These are phyloP conservation scores for Drosophila burlai DNA, from an alignment of 1,140 invertebrate genomes.

Conservation along the genomic window DNA sequence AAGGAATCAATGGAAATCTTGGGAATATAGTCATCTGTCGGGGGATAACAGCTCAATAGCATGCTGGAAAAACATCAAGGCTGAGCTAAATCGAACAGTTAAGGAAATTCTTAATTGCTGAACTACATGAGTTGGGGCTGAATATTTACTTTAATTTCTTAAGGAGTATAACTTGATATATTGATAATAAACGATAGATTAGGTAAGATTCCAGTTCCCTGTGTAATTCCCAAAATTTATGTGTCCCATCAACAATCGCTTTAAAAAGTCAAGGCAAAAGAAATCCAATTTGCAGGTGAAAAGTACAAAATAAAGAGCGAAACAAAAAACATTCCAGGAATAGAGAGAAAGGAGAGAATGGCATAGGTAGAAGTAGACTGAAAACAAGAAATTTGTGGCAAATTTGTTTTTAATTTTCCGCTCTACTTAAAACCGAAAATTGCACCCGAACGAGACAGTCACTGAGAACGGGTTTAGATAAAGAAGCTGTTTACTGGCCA, in stretches of 20 bases:
- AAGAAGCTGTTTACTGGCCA: slow-evolving; percentile 69
- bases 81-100: too few species aligned
- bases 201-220: not conserved
- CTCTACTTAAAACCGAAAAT: slow-evolving; percentile 78
- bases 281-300: slow-evolving; percentile 62
- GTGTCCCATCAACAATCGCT: slow-evolving; percentile 23
- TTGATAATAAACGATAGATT: not conserved
- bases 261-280: slow-evolving; percentile 27
- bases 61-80: slow-evolving; percentile 11
- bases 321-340: not conserved
- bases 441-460: slow-evolving; percentile 33
- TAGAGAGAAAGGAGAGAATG: slow-evolving; percentile 2
- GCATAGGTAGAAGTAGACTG: slow-evolving; percentile 24
- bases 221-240: slow-evolving; percentile 7
- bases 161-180: not conserved
- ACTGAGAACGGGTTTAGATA: slow-evolving; percentile 65
- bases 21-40: slow-evolving; percentile 28
- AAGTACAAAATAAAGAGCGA: slow-evolving; percentile 22
- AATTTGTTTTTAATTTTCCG: slow-evolving; percentile 83
- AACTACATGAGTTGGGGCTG: not conserved
- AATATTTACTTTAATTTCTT: not conserved
- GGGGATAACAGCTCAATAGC: not conserved
- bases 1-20: slow-evolving; percentile 20
- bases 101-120: not conserved
- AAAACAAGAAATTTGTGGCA: slow-evolving; percentile 65